Percentiles rank a stretch among this genome's conserved stretches.
Evolutionary conservation across 2,797 vertebrate species (phyloP).

Genomic region (Pelobates cultripes): DNA sequence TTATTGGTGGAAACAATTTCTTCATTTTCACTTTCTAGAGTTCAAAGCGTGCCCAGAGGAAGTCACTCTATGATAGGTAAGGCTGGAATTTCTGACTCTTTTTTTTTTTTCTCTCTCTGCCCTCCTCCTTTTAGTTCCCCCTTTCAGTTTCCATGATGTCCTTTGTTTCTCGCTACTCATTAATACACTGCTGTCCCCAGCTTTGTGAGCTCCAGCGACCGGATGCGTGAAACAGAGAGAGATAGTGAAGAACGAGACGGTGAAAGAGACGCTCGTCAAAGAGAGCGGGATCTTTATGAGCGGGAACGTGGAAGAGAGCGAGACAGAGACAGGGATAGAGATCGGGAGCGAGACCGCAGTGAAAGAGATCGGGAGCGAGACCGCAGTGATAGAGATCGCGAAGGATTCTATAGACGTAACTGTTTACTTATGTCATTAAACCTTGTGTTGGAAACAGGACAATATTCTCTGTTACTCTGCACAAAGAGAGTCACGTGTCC

Average conservation of each 20-base stretch:
- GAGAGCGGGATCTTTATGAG: constrained; percentile 62
- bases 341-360: constrained; percentile 55
- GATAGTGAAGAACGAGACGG: constrained; percentile 66
- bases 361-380: constrained; percentile 58
- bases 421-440: neutral
- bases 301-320: constrained; percentile 55
- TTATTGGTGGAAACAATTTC: neutral
- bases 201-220: constrained; percentile 84
- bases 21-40: constrained; percentile 63
- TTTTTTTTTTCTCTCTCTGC: neutral
- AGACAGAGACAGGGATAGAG: constrained; percentile 49
- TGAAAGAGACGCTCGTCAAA: constrained; percentile 65
- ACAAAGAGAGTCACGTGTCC: too few species aligned
- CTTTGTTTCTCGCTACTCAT: neutral
- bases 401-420: constrained; percentile 63
- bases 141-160: too few species aligned
- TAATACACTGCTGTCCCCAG: constrained; percentile 62
- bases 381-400: constrained; percentile 33
- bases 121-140: neutral
- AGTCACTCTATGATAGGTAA: constrained; percentile 90
- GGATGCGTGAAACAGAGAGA: constrained; percentile 73
- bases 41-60: constrained; percentile 82
- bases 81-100: neutral
- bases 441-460: too few species aligned
- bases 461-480: too few species aligned